These are phyloP conservation scores for Tor tambroides DNA, from an alignment of 2,113 vertebrate species.

Conservation along the genomic window DNA sequence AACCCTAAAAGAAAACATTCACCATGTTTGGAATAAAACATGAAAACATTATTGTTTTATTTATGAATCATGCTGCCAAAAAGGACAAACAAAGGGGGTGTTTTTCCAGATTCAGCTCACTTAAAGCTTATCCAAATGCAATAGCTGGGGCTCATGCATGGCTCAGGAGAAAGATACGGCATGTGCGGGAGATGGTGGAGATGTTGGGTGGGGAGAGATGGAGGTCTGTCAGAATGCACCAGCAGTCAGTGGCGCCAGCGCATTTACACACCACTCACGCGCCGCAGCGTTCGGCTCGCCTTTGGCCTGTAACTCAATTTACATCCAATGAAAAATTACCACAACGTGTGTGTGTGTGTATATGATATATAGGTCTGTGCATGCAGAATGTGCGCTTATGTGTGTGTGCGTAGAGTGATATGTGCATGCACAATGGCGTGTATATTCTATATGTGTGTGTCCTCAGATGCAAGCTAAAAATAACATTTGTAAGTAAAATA, in stretches of 20 bases:
- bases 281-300: conserved; percentile 3
- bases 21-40: neutral
- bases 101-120: neutral
- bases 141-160: no score
- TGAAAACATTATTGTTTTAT: neutral
- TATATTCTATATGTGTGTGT: neutral
- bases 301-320: conserved; percentile 37
- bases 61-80: neutral
- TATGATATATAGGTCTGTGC: conserved; percentile 68
- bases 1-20: neutral
- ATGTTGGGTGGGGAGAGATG: conserved; percentile 25
- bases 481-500: neutral
- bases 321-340: conserved; percentile 24
- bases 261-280: conserved; percentile 47
- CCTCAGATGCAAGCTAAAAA: neutral
- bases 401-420: neutral
- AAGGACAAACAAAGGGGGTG: neutral
- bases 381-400: neutral
- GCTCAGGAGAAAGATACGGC: neutral
- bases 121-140: neutral
- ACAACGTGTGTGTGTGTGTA: conserved; percentile 58
- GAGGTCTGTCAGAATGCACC: conserved; percentile 41
- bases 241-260: conserved; percentile 29
- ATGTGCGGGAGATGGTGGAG: neutral
- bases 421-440: neutral